Percentiles rank a stretch among this genome's conserved stretches.
These are phyloP conservation scores for Micoletzkya japonica DNA, from an alignment of 2,888 invertebrate species.

Conservation along the genomic window DNA sequence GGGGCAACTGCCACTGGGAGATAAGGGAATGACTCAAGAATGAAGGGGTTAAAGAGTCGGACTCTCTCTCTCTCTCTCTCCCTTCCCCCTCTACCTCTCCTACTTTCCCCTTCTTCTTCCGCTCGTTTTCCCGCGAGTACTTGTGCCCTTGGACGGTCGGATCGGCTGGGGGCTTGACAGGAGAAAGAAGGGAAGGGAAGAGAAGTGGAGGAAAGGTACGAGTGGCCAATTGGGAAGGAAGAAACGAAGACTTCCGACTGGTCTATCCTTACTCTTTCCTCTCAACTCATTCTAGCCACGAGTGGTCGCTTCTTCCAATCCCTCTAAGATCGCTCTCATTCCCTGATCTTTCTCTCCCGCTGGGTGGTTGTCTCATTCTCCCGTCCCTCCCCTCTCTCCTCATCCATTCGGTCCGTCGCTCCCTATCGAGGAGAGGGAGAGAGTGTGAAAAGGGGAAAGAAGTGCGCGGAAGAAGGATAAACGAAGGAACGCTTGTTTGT, in stretches of 20 bases:
- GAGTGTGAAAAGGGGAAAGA: neutral
- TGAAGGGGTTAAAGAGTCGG: neutral
- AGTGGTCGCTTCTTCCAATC: neutral
- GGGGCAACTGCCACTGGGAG: neutral
- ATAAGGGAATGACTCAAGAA: neutral
- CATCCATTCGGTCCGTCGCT: neutral
- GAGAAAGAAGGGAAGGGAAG: no score
- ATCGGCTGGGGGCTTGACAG: no score
- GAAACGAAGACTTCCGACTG: no score
- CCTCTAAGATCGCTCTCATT: neutral
- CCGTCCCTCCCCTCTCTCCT: neutral
- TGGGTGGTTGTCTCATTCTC: constrained; percentile 9
- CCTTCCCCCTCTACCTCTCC: neutral
- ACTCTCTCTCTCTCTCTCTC: constrained; percentile 20
- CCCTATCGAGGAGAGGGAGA: neutral
- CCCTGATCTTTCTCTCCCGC: constrained; percentile 3
- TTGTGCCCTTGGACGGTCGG: no score
- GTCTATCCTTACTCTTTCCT: neutral
- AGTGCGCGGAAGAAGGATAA: constrained; percentile 8
- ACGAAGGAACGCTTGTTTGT: constrained; percentile 12
- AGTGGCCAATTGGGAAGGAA: no score
- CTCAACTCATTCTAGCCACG: constrained; percentile 12
- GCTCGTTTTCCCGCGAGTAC: no score
- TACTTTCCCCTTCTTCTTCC: constrained; percentile 2
- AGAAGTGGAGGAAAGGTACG: no score